Evolutionary conservation across 2,113 vertebrate species (phyloP), one percentile per base, ranked within the genome.

Genomic region (Proteles cristata): DNA sequence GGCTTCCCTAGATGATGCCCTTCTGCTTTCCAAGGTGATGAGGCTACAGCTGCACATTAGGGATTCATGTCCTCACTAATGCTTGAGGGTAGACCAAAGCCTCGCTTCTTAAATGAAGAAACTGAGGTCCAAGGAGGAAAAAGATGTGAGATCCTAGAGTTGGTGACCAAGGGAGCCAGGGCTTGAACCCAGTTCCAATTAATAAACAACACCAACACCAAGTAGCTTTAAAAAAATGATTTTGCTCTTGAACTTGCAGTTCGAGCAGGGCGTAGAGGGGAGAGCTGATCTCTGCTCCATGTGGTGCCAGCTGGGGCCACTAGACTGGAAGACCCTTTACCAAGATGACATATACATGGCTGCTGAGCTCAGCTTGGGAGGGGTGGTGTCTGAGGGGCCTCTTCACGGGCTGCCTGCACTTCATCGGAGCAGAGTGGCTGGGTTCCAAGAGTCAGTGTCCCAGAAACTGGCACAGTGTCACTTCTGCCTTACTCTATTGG

Each of bases 291-390:
- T 84, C 76, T 28, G 31, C 14, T 80, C 21, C 11, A 0, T 4
- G 28, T 9, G 43, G 25, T 5, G 12, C 35, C 55, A 11, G 35
- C 33, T 82, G 53, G 76, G 33, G 14, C 33, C 0, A 0, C 66
- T 79, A 14, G 28, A 2, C 0, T 0, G 79, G 74, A 43, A 50
- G 33, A 23, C 31, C 28, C 39, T 2, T 74, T 86, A 82, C 90
- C 25, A 33, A 68, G 55, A 21, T 0, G 11, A 55, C 1, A 0
- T 4, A 45, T n/a, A 58, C 28, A 5, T 1, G 0, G 63, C 33
- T 31, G 31, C 31, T 11, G 26, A 43, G 19, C 76, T 88, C 11
- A 26, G 68, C 26, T 2, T 19, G 76, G 69, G 39, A n/a, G 7
- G 31, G 53, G 48, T 12, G 12, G 43, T 43, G 45, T 48, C 69